Conservation (phyloP, 2,797 vertebrate species). For the Silurus aristotelis region DNA sequence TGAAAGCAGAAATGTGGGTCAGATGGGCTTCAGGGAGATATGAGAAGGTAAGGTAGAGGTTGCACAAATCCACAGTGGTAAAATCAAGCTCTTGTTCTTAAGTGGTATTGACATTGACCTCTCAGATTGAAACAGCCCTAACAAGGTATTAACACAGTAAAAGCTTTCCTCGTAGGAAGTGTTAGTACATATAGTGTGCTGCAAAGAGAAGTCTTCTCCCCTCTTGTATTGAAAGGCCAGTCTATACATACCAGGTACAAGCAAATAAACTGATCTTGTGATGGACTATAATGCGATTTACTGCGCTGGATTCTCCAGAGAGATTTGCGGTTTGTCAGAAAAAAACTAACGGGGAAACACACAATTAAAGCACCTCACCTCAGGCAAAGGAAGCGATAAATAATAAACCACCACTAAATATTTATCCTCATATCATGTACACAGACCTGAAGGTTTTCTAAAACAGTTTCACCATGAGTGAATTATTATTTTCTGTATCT, state of each 20-base stretch:
- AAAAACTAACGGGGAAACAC: conserved; percentile 34
- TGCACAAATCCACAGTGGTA: conserved; percentile 69
- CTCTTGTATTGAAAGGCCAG: conserved; percentile 13
- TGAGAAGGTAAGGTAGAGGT: conserved; percentile 59
- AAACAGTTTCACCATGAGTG: neutral
- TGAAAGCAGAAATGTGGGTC: conserved; percentile 48
- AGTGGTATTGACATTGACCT: conserved; percentile 81
- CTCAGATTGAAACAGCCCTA: conserved; percentile 75
- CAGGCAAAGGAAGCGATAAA: conserved; percentile 6
- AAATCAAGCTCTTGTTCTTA: conserved; percentile 76
- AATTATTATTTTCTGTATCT: neutral
- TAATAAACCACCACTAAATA: neutral
- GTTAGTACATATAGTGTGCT: conserved; percentile 71
- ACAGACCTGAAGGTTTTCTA: conserved; percentile 4
- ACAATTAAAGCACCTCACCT: conserved; percentile 37
- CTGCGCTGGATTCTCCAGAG: conserved; percentile 11
- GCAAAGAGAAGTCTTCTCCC: conserved; percentile 33
- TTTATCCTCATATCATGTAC: neutral
- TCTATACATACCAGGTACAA: conserved; percentile 41
- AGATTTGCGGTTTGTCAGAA: conserved; percentile 13
- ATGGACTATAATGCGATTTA: conserved; percentile 20
- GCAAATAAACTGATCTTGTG: conserved; percentile 4
- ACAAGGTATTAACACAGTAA: conserved; percentile 80
- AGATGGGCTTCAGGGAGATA: conserved; percentile 57
- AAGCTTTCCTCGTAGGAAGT: conserved; percentile 68